phyloP scores from a whole-genome alignment of 2,113 vertebrate species.

The Dermatemys mawii region DNA sequence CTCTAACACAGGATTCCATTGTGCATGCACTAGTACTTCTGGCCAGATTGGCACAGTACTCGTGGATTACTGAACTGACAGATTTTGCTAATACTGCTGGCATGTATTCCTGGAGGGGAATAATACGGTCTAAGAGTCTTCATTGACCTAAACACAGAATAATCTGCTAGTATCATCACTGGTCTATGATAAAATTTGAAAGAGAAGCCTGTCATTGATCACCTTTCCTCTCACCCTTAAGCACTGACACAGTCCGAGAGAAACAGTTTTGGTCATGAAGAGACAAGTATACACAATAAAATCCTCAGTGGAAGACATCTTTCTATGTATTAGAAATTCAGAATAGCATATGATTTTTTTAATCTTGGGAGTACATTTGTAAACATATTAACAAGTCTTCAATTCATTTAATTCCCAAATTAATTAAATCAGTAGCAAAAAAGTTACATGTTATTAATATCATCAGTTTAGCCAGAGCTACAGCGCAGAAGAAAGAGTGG shows the following conservation, averaged over 20 bases:
- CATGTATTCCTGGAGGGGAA: background rate
- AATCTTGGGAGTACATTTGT: fast-evolving
- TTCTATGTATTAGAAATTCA: fast-evolving
- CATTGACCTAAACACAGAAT: background rate
- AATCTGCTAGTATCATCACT: fast-evolving
- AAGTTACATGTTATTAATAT: background rate
- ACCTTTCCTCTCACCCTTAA: background rate
- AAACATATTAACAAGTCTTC: background rate
- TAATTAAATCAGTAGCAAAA: background rate
- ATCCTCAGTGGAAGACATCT: background rate
- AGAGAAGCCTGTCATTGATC: background rate
- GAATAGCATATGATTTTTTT: background rate
- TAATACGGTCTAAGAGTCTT: constrained; percentile 13
- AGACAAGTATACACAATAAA: background rate
- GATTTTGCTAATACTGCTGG: constrained; percentile 28
- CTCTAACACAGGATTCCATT: fast-evolving
- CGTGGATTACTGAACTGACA: background rate
- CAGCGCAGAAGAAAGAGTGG: too few relatives aligned
- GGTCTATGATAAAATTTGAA: background rate
- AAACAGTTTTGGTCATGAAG: background rate
- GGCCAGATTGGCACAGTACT: background rate
- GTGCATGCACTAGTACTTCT: fast-evolving
- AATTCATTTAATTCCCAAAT: background rate
- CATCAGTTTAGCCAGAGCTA: too few relatives aligned
- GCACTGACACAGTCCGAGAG: background rate